These are phyloP conservation scores for Anniella stebbinsi DNA, from an alignment of 2,797 vertebrate genomes.

Conservation along the genomic window DNA sequence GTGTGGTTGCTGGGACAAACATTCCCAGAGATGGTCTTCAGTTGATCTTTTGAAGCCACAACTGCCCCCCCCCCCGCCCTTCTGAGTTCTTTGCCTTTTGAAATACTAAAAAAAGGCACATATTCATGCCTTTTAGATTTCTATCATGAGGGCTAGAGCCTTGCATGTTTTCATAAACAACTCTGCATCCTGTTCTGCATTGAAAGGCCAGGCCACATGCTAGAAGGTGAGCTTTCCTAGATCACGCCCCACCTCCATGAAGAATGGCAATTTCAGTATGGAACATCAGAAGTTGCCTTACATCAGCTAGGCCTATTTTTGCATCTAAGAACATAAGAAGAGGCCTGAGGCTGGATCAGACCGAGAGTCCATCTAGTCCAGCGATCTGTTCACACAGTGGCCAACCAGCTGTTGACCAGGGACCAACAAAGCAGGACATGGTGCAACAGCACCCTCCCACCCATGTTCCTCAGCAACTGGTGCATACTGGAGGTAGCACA, in stretches of 20 bases:
- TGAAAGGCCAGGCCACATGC: neutral
- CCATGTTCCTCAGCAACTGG: no score
- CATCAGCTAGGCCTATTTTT: neutral
- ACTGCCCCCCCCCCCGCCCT: no score
- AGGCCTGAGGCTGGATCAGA: no score
- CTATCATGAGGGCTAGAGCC: fast-evolving
- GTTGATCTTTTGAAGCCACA: neutral
- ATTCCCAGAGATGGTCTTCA: neutral
- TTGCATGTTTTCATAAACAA: neutral
- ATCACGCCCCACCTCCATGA: neutral
- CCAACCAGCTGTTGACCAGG: no score
- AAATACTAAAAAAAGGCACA: neutral
- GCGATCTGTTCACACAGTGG: no score
- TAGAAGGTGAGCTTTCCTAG: neutral
- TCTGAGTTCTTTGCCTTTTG: neutral
- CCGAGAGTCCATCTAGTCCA: no score
- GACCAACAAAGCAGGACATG: no score
- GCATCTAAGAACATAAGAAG: no score
- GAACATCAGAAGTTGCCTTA: neutral
- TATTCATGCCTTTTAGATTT: neutral
- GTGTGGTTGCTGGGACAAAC: no score
- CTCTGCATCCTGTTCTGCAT: neutral
- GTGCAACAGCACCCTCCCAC: no score
- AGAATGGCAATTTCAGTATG: neutral
- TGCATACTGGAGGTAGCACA: no score